A percentile compares a stretch with the other conserved stretches of the same genome.
phyloP scores from a whole-genome alignment of 1,140 invertebrate genomes.

The Anoplophora glabripennis region DNA sequence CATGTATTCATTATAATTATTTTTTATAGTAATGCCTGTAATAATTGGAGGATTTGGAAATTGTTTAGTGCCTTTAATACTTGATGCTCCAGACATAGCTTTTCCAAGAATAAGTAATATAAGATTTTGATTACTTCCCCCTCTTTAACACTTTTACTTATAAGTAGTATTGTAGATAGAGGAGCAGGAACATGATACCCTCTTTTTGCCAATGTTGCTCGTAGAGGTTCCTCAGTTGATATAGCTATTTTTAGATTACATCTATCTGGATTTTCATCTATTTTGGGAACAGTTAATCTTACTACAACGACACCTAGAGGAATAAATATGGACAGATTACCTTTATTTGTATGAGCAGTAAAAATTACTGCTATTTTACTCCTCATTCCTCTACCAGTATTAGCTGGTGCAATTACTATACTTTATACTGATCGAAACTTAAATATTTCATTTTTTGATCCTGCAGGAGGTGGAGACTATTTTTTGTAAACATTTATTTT shows the following conservation, averaged over 20 bases:
- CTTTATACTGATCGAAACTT: constrained; percentile 52
- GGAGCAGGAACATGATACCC: constrained; percentile 57
- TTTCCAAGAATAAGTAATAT: constrained; percentile 77
- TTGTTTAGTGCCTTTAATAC: too few relatives aligned
- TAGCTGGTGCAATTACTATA: constrained; percentile 67
- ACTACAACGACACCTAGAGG: constrained; percentile 54
- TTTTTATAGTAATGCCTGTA: too few relatives aligned
- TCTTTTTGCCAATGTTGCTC: constrained; percentile 51
- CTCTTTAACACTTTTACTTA: constrained; percentile 54
- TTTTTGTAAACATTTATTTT: too few relatives aligned
- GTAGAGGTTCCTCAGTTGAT: constrained; percentile 62
- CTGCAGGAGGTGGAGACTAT: constrained; percentile 60
- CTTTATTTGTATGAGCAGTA: constrained; percentile 65
- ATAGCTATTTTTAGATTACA: constrained; percentile 66
- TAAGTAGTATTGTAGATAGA: constrained; percentile 56
- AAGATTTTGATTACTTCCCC: constrained; percentile 69
- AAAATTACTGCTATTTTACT: constrained; percentile 63
- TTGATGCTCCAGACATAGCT: too few relatives aligned
- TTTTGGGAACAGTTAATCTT: constrained; percentile 67
- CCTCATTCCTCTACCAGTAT: constrained; percentile 62
- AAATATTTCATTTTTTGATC: constrained; percentile 67
- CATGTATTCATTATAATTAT: too few relatives aligned
- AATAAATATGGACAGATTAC: constrained; percentile 45
- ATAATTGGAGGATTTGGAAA: too few relatives aligned
- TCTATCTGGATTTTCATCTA: constrained; percentile 63